phyloP scores from a whole-genome alignment of 2,113 vertebrate species.

The Salvelinus sp. region DNA sequence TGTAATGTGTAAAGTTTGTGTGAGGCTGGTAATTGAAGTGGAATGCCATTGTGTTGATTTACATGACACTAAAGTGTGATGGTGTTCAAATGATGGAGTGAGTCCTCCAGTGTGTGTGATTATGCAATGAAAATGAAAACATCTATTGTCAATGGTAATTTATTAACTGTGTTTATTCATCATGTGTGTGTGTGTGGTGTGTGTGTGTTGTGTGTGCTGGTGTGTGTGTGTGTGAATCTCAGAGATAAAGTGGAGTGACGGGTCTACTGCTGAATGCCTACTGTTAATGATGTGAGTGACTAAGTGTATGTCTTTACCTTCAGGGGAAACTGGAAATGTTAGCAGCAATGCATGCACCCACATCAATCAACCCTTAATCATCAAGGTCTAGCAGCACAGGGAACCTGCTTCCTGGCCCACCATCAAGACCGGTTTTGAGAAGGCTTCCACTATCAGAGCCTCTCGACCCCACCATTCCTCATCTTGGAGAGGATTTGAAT shows the following conservation, averaged over 20 bases:
- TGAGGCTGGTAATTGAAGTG: background rate
- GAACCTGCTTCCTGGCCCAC: too few relatives aligned
- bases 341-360: constrained; percentile 4
- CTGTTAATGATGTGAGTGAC: too few relatives aligned
- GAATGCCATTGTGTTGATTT: constrained; percentile 11
- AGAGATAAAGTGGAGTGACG: constrained; percentile 38
- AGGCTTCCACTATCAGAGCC: too few relatives aligned
- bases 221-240: constrained; percentile 11
- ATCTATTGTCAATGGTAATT: background rate
- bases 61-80: constrained; percentile 15
- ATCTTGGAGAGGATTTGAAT: too few relatives aligned
- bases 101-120: constrained; percentile 50
- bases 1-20: background rate
- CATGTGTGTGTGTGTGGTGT: background rate
- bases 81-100: constrained; percentile 21
- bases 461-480: too few relatives aligned
- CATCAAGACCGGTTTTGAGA: too few relatives aligned
- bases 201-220: background rate
- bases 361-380: background rate
- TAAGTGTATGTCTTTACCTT: background rate
- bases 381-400: too few relatives aligned
- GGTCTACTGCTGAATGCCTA: background rate
- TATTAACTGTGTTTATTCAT: background rate
- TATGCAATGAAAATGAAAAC: constrained; percentile 61
- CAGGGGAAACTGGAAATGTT: background rate